Evolutionary conservation across 2,113 vertebrate species (phyloP).

Genomic region (Bungarus multicinctus): DNA sequence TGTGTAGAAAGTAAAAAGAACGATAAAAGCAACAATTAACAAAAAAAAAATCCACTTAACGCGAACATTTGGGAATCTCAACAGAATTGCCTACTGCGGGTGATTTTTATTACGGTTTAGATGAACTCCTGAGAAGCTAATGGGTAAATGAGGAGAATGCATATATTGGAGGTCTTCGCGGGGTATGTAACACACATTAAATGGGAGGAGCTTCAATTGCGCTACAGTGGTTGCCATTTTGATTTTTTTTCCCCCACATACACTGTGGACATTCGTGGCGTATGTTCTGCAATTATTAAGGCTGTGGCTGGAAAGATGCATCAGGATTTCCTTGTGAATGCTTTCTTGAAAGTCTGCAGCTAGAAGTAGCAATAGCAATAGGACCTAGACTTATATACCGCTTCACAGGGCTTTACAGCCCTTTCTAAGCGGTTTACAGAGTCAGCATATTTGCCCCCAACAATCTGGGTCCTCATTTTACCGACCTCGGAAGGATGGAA

Average conservation of each 20-base stretch:
- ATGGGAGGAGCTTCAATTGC: neutral
- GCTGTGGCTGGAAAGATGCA: neutral
- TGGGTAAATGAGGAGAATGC: neutral
- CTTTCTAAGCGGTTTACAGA: no score
- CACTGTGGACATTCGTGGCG: neutral
- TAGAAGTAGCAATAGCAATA: no score
- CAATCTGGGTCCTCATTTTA: no score
- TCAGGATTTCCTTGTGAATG: neutral
- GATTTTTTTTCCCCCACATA: neutral
- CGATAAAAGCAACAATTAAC: neutral
- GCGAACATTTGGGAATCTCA: neutral
- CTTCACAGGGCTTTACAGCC: no score
- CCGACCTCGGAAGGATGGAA: no score
- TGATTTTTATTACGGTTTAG: neutral
- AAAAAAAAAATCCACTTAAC: neutral
- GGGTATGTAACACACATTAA: neutral
- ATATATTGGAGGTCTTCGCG: neutral
- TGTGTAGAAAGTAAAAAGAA: conserved; percentile 66
- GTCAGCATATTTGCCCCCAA: no score
- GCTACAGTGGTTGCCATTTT: neutral
- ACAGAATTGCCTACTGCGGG: neutral
- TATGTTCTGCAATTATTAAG: neutral
- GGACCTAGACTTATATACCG: no score
- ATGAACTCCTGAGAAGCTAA: neutral
- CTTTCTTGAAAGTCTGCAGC: neutral